Base-by-base conservation (phyloP, 2,888 invertebrate genomes). In the Baronia brevicornis region DNA sequence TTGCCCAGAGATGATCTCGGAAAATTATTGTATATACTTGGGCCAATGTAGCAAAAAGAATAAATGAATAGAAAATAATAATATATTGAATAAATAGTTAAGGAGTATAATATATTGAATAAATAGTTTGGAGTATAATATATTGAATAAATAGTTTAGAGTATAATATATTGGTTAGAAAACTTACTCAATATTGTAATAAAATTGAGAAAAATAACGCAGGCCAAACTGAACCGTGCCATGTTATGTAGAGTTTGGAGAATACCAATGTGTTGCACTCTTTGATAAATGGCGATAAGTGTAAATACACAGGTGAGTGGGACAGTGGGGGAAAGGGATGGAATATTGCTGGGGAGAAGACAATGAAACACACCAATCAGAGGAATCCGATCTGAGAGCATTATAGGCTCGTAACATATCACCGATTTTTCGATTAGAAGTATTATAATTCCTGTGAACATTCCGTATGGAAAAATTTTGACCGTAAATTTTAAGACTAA, bases 121-220 rank as follows among this genome's bases (percentile, higher is more conserved):
- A 4, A 6, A 3, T 7, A 5, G 5, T 3, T 15, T 6, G 5
- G 10, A 24, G 5, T n/a, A 24, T 13, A 2, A 4, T 4, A 24
- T 24, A 13, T 11, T 13, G 2, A 4, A 13, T 11, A 5, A 2
- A 13, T 12, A 24, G 13, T 6, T 5, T 12, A 6, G 10, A 22
- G 11, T 23, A 1, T 8, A 7, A 7, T 9, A 1, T 6, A 9
- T 9, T 1, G 5, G 7, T 3, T n/a, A 4, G 2, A 3, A 22
- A 20, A 29, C 21, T 21, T 13, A 29, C 28, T 14, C 10, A 29
- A 29, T n/a, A 4, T 10, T 4, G 28, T 21, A 2, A 29, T 3
- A 3, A 29, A 14, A 7, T 21, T 10, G 10, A 29, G 14, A 9
- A 29, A 4, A 9, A 29, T n/a, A 6, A 24, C 13, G 5, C 8